Evolutionary conservation across 92 coral and sea anemone genomes (phyloP).

Genomic region (Zoanthus solanderi): DNA sequence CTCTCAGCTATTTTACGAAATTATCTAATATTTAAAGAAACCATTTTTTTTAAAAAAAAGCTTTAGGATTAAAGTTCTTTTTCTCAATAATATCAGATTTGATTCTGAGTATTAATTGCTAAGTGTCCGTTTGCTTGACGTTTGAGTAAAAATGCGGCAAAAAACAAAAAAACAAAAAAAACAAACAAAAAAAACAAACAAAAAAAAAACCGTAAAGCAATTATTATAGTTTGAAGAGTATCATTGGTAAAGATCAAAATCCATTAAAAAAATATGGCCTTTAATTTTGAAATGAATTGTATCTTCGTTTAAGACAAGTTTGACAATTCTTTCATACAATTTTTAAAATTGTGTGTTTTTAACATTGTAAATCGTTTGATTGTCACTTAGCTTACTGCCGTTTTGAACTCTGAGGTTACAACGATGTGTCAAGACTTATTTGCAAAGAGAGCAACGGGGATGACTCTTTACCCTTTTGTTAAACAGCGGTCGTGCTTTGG

Average conservation of each 20-base stretch:
- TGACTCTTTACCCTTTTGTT: background rate
- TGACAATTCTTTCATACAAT: background rate
- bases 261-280: background rate
- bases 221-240: background rate
- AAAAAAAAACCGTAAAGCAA: background rate
- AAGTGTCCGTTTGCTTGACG: background rate
- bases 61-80: background rate
- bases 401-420: slow-evolving; percentile 20
- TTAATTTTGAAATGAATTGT: background rate
- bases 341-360: background rate
- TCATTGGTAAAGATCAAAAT: background rate
- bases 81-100: background rate
- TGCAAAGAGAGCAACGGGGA: slow-evolving; percentile 9
- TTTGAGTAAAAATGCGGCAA: background rate
- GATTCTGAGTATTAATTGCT: background rate
- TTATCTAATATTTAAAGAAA: background rate
- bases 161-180: no score
- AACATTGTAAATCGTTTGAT: slow-evolving; percentile 1
- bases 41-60: background rate
- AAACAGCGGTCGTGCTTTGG: background rate
- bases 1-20: background rate
- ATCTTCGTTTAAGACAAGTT: background rate
- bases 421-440: slow-evolving; percentile 17
- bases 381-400: background rate
- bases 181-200: no score